A percentile compares a stretch with the other conserved stretches of the same genome.
phyloP scores from a whole-genome alignment of 2,888 invertebrate genomes.

The Drosophila basisetae region DNA sequence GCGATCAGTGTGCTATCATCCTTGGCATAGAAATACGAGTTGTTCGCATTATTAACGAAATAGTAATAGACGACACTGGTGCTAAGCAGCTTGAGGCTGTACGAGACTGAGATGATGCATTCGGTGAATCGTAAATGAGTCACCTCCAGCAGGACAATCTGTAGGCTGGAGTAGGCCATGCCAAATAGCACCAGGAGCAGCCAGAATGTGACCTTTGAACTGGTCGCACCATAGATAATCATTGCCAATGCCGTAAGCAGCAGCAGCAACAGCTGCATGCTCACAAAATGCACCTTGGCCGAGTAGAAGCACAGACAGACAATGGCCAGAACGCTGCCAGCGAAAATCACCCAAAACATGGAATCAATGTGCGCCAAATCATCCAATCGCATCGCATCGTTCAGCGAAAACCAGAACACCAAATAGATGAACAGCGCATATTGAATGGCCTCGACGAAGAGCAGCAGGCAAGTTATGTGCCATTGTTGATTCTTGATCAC shows the following conservation, averaged over 20 bases:
- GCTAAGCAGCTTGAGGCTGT: constrained; percentile 71
- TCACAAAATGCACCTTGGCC: constrained; percentile 79
- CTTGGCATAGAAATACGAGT: constrained; percentile 81
- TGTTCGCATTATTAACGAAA: constrained; percentile 76
- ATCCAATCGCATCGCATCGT: constrained; percentile 72
- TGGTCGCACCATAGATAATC: constrained; percentile 71
- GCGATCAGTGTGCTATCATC: constrained; percentile 81
- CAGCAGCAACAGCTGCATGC: constrained; percentile 66
- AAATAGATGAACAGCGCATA: constrained; percentile 82
- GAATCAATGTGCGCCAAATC: constrained; percentile 65
- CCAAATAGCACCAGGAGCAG: constrained; percentile 80
- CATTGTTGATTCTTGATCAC: constrained; percentile 83
- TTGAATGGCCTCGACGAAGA: constrained; percentile 81
- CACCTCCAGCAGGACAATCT: constrained; percentile 79
- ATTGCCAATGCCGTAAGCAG: constrained; percentile 73
- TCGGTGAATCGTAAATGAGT: constrained; percentile 79
- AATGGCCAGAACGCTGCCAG: constrained; percentile 66
- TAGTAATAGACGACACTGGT: constrained; percentile 78
- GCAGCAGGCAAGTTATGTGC: constrained; percentile 77
- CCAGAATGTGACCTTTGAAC: constrained; percentile 77
- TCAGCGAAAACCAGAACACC: constrained; percentile 82
- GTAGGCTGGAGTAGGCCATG: constrained; percentile 74
- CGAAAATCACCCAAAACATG: constrained; percentile 81
- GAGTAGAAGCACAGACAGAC: constrained; percentile 71
- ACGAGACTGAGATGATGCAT: constrained; percentile 71